Percentiles rank a stretch among this genome's conserved stretches.
These are phyloP conservation scores for Drosophila percnosoma DNA, from an alignment of 2,888 invertebrate genomes.

Conservation along the genomic window DNA sequence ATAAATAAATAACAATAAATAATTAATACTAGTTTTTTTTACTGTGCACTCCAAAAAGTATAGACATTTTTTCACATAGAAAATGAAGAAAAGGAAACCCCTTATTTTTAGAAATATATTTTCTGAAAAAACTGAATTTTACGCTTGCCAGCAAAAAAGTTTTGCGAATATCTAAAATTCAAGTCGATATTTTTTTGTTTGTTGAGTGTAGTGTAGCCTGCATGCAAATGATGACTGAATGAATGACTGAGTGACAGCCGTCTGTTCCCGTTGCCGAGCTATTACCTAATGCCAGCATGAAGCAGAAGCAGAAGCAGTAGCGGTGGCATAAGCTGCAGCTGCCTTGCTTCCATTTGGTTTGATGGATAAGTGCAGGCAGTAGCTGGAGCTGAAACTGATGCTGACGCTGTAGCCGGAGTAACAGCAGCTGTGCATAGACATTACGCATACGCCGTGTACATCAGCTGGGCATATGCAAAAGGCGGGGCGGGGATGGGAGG, in stretches of 20 bases:
- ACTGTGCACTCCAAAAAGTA: no score
- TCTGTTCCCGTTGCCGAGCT: slow-evolving; percentile 49
- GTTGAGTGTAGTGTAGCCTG: slow-evolving; percentile 12
- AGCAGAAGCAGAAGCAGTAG: slow-evolving; percentile 1
- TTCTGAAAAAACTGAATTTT: background rate
- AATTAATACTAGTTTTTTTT: no score
- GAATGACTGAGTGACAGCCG: slow-evolving; percentile 63
- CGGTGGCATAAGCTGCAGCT: slow-evolving; percentile 38
- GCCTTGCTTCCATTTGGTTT: slow-evolving; percentile 41
- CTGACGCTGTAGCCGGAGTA: background rate
- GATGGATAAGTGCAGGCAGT: slow-evolving; percentile 74
- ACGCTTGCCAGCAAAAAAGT: background rate
- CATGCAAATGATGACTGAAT: slow-evolving; percentile 76
- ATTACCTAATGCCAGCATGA: slow-evolving; percentile 69
- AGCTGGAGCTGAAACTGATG: slow-evolving; percentile 6
- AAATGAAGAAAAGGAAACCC: no score
- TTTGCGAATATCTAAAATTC: background rate
- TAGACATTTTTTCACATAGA: no score
- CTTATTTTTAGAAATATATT: background rate
- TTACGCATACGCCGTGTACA: slow-evolving; percentile 68
- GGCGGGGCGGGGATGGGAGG: background rate
- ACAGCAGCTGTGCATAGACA: slow-evolving; percentile 61
- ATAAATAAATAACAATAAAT: no score
- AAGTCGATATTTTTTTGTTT: background rate
- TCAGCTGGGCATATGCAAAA: slow-evolving; percentile 24